Conservation (phyloP, 2,797 vertebrate species). For the Hephaestus fuliginosus region DNA sequence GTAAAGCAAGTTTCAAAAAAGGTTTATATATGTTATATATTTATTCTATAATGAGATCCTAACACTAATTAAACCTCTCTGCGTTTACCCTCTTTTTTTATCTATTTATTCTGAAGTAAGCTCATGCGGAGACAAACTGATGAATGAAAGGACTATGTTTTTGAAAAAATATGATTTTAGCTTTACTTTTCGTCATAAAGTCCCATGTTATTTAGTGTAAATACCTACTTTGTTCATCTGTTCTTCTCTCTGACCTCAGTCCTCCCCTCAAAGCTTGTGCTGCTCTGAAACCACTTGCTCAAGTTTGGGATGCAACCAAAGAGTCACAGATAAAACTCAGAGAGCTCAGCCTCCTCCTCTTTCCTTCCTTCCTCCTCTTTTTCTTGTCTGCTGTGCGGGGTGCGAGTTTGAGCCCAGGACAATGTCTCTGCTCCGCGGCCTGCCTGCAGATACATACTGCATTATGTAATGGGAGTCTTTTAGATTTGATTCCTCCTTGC, state of each 20-base stretch:
- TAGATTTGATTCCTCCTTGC: slow-evolving; percentile 69
- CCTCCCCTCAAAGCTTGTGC: slow-evolving; percentile 18
- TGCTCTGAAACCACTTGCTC: slow-evolving; percentile 7
- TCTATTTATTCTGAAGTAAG: not conserved
- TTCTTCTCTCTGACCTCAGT: not conserved
- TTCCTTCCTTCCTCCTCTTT: slow-evolving; percentile 14
- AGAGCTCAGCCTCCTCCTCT: slow-evolving; percentile 32
- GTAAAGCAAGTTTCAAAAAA: not conserved
- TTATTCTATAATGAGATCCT: not conserved
- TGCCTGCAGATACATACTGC: slow-evolving; percentile 43
- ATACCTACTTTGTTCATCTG: slow-evolving; percentile 45
- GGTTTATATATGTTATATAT: not conserved
- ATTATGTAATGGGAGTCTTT: slow-evolving; percentile 62
- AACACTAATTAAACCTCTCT: not conserved
- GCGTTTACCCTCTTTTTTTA: not conserved
- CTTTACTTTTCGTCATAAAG: slow-evolving; percentile 12
- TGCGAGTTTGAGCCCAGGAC: slow-evolving; percentile 9
- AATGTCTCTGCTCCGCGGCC: slow-evolving; percentile 24
- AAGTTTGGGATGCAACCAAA: slow-evolving; percentile 26
- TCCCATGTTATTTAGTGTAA: slow-evolving; percentile 6
- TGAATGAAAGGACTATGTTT: not conserved
- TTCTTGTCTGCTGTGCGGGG: not conserved
- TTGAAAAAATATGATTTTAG: not conserved
- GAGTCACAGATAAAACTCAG: slow-evolving; percentile 40
- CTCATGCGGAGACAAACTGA: not conserved